phyloP scores from a whole-genome alignment of 2,888 invertebrate species.

The Apodemia mormo region DNA sequence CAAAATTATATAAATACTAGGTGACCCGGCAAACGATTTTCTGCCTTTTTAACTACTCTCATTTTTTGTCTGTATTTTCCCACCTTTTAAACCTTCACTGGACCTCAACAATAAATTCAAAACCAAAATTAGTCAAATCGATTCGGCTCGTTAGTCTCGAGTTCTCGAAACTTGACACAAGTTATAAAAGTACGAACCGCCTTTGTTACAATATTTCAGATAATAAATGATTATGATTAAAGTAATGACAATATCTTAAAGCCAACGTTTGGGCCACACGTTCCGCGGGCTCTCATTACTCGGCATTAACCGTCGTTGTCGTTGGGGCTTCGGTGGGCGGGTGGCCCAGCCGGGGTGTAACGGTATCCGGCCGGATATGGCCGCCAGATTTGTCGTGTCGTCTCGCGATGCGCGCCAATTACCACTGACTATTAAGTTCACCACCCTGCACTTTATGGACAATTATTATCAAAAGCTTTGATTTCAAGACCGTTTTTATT shows the following conservation, averaged over 20 bases:
- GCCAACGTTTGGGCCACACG: background rate
- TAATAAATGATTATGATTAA: no score
- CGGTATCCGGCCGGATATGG: slow-evolving; percentile 59
- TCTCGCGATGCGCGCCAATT: slow-evolving; percentile 59
- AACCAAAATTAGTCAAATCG: no score
- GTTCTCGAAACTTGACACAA: no score
- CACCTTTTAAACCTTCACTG: no score
- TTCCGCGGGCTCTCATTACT: slow-evolving; percentile 16
- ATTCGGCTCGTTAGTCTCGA: no score
- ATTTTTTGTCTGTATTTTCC: no score
- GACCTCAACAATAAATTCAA: no score
- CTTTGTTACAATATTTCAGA: no score
- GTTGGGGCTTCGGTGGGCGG: slow-evolving; percentile 27
- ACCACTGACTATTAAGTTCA: slow-evolving; percentile 47
- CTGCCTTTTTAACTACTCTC: no score
- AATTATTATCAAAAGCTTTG: background rate
- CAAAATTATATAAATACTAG: no score
- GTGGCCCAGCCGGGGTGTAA: slow-evolving; percentile 42
- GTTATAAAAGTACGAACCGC: no score
- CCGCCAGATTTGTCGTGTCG: slow-evolving; percentile 67
- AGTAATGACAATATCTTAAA: background rate
- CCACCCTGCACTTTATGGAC: slow-evolving; percentile 25
- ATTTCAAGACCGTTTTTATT: background rate
- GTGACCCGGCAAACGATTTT: no score
- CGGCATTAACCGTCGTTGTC: slow-evolving; percentile 18